Evolutionary conservation across 2,797 vertebrate species (phyloP).

Genomic region (Microctenopoma steveboyesi): DNA sequence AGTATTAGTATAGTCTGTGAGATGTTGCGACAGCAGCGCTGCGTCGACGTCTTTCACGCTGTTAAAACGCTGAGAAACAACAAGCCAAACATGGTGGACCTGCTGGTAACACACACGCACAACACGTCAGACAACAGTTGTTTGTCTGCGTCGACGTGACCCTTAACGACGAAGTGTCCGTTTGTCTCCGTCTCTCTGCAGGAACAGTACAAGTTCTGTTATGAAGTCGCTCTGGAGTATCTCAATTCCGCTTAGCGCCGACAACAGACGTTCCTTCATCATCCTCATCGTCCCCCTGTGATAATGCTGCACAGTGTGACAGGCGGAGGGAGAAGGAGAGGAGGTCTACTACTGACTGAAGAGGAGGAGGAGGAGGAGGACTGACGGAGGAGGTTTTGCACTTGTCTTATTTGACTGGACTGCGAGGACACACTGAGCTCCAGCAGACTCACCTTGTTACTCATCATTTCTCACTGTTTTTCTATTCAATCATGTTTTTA

Average conservation of each 20-base stretch:
- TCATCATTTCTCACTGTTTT: conserved; percentile 30
- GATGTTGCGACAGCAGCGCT: conserved; percentile 94
- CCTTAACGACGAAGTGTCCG: too few relatives aligned
- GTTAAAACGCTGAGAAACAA: conserved; percentile 98
- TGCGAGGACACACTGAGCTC: conserved; percentile 36
- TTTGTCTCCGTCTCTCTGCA: conserved; percentile 58
- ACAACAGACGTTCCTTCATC: conserved; percentile 2
- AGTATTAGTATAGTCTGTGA: conserved; percentile 97
- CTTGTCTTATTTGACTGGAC: conserved; percentile 44
- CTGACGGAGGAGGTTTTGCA: conserved; percentile 54
- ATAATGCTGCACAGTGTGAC: background rate
- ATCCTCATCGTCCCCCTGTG: background rate
- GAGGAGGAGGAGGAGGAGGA: conserved; percentile 4
- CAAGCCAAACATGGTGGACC: conserved; percentile 99
- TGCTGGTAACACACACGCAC: conserved; percentile 84
- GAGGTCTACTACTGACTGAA: conserved; percentile 28
- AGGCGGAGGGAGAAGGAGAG: conserved; percentile 13
- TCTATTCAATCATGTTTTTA: conserved; percentile 9
- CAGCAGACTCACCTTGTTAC: conserved; percentile 11
- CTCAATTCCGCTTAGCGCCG: conserved; percentile 90
- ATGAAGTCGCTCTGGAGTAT: conserved; percentile 97
- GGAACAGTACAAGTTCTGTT: conserved; percentile 99
- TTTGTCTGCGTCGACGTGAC: too few relatives aligned
- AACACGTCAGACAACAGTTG: too few relatives aligned
- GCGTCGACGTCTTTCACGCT: conserved; percentile 93